phyloP scores from a whole-genome alignment of 2,113 vertebrate species.

The Azemiops feae region DNA sequence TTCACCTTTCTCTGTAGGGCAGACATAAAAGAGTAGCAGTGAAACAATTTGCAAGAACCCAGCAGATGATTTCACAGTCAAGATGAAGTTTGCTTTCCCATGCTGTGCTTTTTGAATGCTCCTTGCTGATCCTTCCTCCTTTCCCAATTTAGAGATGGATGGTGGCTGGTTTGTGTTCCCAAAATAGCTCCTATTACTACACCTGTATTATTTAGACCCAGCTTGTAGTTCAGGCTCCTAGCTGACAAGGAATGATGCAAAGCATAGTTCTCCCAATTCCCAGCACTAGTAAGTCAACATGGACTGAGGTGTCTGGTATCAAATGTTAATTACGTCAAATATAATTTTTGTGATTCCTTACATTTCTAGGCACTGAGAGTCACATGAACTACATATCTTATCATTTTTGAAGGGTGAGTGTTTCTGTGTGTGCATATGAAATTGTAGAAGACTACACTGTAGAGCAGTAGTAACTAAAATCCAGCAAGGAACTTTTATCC shows the following conservation, averaged over 20 bases:
- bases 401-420: not conserved
- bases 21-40: not conserved
- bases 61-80: not conserved
- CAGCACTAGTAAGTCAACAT: not conserved
- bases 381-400: not conserved
- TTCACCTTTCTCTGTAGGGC: not conserved
- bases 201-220: not conserved
- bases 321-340: not conserved
- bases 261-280: not conserved
- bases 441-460: not conserved
- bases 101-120: not conserved
- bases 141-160: not conserved
- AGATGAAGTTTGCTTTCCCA: not conserved
- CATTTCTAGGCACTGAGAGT: not conserved
- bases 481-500: not conserved
- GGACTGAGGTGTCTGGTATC: not conserved
- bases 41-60: not conserved
- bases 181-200: not conserved
- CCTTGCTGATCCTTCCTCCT: not conserved
- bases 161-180: not conserved
- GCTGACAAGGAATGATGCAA: not conserved
- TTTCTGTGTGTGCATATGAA: not conserved
- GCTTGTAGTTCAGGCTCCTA: not conserved
- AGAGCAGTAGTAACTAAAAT: not conserved
- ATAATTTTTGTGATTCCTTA: not conserved